Conservation (phyloP, 1,140 invertebrate species). For the Ruditapes philippinarum region DNA sequence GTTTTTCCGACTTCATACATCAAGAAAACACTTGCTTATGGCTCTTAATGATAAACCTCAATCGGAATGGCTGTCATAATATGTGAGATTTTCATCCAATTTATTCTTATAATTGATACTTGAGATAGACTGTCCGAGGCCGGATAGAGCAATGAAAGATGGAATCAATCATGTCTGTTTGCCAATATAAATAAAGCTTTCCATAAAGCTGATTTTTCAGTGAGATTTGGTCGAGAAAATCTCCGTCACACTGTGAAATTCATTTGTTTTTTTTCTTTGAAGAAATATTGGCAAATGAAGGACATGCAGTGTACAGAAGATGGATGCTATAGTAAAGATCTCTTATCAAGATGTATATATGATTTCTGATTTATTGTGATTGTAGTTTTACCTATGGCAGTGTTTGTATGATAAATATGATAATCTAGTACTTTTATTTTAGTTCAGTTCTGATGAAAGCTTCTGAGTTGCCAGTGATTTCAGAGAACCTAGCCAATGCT, state of each 20-base stretch:
- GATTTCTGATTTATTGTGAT: no score
- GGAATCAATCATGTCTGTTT: constrained; percentile 56
- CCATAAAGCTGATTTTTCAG: neutral
- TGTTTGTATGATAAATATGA: no score
- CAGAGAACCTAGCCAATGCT: no score
- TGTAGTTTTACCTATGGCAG: no score
- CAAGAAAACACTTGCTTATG: constrained; percentile 15
- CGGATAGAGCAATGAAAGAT: neutral
- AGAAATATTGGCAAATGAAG: neutral
- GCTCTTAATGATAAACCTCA: constrained; percentile 1
- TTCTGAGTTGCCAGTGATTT: no score
- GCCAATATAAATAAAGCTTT: constrained; percentile 40
- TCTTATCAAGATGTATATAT: no score
- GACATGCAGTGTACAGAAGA: no score
- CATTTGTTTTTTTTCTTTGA: constrained; percentile 1
- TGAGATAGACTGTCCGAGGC: neutral
- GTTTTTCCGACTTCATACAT: constrained; percentile 13
- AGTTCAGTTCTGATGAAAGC: no score
- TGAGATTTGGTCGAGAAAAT: neutral
- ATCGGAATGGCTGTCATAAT: neutral
- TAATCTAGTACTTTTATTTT: no score
- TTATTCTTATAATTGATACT: constrained; percentile 57
- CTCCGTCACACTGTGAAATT: neutral
- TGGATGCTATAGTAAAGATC: no score
- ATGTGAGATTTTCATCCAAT: constrained; percentile 29